Evolutionary conservation across 2,113 vertebrate species (phyloP).

Genomic region (Puntigrus tetrazona): DNA sequence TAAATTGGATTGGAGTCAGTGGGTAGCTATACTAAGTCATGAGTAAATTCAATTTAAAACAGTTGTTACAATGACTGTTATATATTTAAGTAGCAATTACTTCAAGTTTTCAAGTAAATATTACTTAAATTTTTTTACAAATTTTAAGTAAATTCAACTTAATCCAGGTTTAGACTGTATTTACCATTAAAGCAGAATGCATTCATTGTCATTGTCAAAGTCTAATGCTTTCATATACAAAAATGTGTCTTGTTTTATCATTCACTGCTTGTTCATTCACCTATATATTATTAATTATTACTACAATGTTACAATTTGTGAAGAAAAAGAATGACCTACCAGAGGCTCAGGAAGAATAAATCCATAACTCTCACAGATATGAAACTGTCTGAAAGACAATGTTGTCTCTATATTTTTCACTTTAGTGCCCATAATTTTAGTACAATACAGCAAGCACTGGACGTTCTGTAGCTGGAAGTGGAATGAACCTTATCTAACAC

Average conservation of each 20-base stretch:
- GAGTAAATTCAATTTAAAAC: no score
- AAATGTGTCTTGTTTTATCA: not conserved
- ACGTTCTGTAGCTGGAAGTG: not conserved
- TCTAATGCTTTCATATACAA: not conserved
- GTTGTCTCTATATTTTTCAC: conserved; percentile 31
- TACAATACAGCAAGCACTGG: not conserved
- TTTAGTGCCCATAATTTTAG: conserved; percentile 59
- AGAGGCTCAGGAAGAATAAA: conserved; percentile 82
- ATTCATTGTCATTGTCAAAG: conserved; percentile 6
- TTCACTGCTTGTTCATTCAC: not conserved
- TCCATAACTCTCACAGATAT: conserved; percentile 85
- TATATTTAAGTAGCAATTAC: no score
- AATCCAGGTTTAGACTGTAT: no score
- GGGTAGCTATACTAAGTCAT: no score
- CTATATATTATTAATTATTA: not conserved
- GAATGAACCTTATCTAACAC: not conserved
- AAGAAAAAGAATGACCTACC: conserved; percentile 62
- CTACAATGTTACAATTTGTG: not conserved
- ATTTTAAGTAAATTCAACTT: no score
- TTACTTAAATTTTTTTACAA: no score
- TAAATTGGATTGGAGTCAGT: no score
- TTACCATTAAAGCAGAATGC: not conserved
- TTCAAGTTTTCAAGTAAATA: no score
- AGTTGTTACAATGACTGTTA: no score
- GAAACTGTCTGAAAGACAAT: conserved; percentile 73